phyloP scores from a whole-genome alignment of 2,113 vertebrate species.

The Oreocharis arfaki region DNA sequence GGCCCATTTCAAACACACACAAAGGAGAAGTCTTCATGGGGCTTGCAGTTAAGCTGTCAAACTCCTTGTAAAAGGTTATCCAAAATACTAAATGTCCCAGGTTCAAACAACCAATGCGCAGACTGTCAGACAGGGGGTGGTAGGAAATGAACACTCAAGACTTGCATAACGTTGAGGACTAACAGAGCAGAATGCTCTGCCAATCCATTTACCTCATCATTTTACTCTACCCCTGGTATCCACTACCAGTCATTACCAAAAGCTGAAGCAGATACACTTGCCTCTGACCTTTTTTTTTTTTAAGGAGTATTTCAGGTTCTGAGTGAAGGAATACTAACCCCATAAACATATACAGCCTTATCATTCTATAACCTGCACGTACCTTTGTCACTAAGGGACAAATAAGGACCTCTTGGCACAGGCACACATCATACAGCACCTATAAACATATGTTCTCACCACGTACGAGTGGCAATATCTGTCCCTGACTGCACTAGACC shows the following conservation, averaged over 20 bases:
- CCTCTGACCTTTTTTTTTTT: background rate
- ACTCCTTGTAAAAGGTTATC: background rate
- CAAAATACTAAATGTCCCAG: fast-evolving
- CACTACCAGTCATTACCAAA: too few species aligned
- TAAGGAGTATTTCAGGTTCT: background rate
- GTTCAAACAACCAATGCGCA: background rate
- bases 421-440: background rate
- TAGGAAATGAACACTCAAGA: background rate
- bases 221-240: background rate
- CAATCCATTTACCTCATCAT: too few species aligned
- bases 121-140: background rate
- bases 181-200: background rate
- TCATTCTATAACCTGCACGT: too few species aligned
- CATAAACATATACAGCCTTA: background rate
- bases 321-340: background rate
- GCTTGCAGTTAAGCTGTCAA: background rate
- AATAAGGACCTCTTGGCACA: background rate
- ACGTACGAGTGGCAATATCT: fast-evolving
- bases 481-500: background rate
- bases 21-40: background rate
- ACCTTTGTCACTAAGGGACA: background rate
- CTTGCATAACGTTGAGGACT: background rate
- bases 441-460: too few species aligned
- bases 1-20: background rate
- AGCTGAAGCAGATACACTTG: background rate